phyloP scores from a whole-genome alignment of 2,888 invertebrate genomes.

The Tenthredo amoena region DNA sequence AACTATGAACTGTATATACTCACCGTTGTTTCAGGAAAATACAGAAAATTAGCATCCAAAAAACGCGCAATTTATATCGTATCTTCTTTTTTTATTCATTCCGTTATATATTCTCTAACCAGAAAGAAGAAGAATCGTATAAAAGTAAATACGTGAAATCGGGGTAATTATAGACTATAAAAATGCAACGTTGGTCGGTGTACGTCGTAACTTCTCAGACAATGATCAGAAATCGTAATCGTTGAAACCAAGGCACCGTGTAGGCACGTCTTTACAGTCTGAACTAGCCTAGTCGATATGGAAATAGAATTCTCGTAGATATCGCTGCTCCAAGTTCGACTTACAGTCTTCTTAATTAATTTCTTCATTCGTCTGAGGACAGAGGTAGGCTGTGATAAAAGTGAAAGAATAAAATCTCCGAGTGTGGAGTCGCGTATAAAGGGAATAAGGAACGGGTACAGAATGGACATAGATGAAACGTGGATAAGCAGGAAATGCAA shows the following conservation, averaged over 20 bases:
- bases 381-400: no score
- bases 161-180: no score
- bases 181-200: background rate
- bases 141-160: no score
- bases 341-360: no score
- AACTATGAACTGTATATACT: no score
- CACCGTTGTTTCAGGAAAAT: no score
- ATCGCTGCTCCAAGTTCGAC: background rate
- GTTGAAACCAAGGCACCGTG: background rate
- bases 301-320: background rate
- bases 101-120: no score
- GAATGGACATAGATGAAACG: constrained; percentile 33
- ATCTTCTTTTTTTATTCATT: no score
- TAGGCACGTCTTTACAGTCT: background rate
- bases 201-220: background rate
- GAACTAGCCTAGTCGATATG: background rate
- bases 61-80: no score
- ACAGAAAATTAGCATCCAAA: background rate
- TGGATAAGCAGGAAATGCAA: constrained; percentile 46
- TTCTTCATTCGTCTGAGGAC: no score
- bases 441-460: background rate
- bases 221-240: background rate
- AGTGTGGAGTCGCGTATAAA: background rate
- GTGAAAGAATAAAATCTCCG: no score
- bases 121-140: no score